phyloP scores from a whole-genome alignment of 2,113 vertebrate genomes.

The Cheilinus undulatus region DNA sequence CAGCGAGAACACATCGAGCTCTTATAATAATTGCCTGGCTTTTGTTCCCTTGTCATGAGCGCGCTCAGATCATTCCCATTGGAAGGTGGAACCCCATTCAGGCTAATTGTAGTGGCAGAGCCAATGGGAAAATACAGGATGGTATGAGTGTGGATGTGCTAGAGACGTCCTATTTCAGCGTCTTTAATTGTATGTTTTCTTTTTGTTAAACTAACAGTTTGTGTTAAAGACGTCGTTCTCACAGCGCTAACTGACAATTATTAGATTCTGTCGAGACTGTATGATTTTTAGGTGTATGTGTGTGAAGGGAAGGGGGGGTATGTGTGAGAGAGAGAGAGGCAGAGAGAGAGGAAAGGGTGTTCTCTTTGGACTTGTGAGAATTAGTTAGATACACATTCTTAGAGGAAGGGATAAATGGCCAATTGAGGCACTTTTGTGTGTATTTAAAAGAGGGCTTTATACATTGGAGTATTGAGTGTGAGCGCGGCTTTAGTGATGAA shows the following conservation, averaged over 20 bases:
- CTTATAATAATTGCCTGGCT: constrained; percentile 77
- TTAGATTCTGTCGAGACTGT: constrained; percentile 54
- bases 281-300: constrained; percentile 44
- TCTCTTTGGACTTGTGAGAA: constrained; percentile 73
- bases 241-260: constrained; percentile 54
- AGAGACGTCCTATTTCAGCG: constrained; percentile 46
- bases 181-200: constrained; percentile 60
- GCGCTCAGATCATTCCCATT: constrained; percentile 74
- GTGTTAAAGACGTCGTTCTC: constrained; percentile 44
- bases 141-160: constrained; percentile 14
- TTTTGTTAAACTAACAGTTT: constrained; percentile 61
- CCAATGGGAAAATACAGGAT: constrained; percentile 50
- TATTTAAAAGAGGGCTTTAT: constrained; percentile 71
- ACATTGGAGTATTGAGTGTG: constrained; percentile 68
- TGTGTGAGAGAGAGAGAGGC: not conserved
- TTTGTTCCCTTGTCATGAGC: constrained; percentile 80
- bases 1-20: constrained; percentile 73
- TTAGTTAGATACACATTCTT: constrained; percentile 74
- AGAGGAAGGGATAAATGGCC: constrained; percentile 70
- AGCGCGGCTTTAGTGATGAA: constrained; percentile 70
- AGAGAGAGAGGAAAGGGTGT: constrained; percentile 40
- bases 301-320: not conserved
- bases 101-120: constrained; percentile 64
- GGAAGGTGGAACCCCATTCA: constrained; percentile 68
- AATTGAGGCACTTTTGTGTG: constrained; percentile 66